These are phyloP conservation scores for Drosophila prosaltans DNA, from an alignment of 1,140 invertebrate species.

Conservation along the genomic window DNA sequence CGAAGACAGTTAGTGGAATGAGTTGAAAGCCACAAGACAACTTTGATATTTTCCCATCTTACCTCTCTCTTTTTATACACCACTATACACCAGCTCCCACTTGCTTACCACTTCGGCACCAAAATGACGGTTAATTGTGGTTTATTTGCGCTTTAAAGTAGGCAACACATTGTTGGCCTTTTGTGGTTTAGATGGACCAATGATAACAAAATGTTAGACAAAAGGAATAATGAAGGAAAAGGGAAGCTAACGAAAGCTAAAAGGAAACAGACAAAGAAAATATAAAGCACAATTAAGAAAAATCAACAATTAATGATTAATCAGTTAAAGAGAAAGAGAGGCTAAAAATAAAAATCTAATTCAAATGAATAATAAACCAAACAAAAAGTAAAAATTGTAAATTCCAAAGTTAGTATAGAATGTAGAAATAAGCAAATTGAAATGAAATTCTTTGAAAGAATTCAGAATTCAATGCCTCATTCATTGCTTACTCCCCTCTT, in stretches of 20 bases:
- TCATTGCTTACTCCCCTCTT: no score
- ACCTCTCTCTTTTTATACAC: no score
- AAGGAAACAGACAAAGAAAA: no score
- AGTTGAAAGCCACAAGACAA: conserved; percentile 8
- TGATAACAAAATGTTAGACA: not conserved
- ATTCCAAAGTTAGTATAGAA: not conserved
- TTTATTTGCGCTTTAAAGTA: conserved; percentile 31
- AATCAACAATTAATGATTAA: no score
- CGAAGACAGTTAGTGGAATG: not conserved
- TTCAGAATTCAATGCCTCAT: no score
- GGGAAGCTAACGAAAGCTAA: no score
- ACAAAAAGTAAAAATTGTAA: no score
- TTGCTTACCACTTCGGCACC: not conserved
- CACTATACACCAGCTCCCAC: not conserved
- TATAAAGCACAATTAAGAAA: no score
- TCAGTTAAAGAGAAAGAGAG: no score
- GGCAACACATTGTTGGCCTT: not conserved
- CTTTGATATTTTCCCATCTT: not conserved
- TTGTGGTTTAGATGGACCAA: not conserved
- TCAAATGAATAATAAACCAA: no score
- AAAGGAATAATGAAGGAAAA: not conserved
- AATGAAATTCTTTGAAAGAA: not conserved
- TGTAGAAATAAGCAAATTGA: not conserved
- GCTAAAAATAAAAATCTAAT: no score
- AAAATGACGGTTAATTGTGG: conserved; percentile 35